These are phyloP conservation scores for Hylomyscus alleni DNA, from an alignment of 2,797 vertebrate species.

Conservation along the genomic window DNA sequence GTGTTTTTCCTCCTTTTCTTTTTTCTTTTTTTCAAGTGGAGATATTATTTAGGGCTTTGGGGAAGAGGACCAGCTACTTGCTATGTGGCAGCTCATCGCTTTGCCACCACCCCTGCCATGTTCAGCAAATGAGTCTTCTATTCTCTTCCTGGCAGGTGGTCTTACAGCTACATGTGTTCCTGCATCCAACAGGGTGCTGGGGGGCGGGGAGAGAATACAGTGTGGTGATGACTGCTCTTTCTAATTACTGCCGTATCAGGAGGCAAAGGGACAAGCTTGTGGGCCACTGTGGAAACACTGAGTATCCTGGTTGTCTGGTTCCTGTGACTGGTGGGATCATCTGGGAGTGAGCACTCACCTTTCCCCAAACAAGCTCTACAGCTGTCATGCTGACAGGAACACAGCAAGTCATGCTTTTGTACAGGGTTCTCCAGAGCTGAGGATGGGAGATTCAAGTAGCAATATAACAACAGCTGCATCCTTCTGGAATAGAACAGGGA, in stretches of 20 bases:
- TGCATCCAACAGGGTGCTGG: conserved; percentile 65
- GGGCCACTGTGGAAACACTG: background rate
- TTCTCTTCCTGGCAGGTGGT: conserved; percentile 81
- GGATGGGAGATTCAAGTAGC: too few relatives aligned
- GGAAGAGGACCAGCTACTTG: conserved; percentile 70
- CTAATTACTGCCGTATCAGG: conserved; percentile 81
- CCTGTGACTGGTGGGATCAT: background rate
- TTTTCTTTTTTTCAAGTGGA: conserved; percentile 79
- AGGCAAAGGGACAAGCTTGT: conserved; percentile 41
- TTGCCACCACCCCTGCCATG: conserved; percentile 79
- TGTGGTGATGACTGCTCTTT: conserved; percentile 75
- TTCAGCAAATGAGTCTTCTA: conserved; percentile 83
- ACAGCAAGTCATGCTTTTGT: background rate
- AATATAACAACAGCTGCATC: background rate
- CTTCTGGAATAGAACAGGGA: background rate
- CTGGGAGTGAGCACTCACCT: background rate
- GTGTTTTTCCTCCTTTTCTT: conserved; percentile 11
- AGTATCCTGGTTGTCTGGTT: background rate
- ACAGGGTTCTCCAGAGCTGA: too few relatives aligned
- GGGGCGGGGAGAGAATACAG: background rate
- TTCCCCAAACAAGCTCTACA: background rate
- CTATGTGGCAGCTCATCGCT: conserved; percentile 77
- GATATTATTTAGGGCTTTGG: conserved; percentile 81
- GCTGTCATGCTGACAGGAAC: background rate
- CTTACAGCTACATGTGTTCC: conserved; percentile 84